Percentiles rank a stretch among this genome's conserved stretches.
Evolutionary conservation across 2,113 vertebrate genomes (phyloP).

Genomic region (Bufo bufo): DNA sequence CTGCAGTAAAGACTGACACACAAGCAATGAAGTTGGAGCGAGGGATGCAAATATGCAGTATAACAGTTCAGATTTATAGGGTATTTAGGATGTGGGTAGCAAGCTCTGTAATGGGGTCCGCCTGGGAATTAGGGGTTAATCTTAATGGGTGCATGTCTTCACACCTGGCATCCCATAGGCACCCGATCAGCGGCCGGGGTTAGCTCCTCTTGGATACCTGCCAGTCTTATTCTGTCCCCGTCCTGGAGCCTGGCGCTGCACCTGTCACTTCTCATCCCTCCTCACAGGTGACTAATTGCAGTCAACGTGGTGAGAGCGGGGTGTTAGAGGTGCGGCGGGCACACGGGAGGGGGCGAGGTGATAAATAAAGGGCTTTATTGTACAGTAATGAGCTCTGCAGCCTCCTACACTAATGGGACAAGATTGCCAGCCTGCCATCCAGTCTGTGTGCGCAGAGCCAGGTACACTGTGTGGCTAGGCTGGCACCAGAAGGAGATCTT

Average conservation of each 20-base stretch:
- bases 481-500: background rate
- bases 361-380: background rate
- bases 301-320: background rate
- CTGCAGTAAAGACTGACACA: too few relatives aligned
- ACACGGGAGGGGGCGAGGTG: slow-evolving; percentile 4
- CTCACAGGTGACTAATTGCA: slow-evolving; percentile 4
- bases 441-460: background rate
- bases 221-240: too few relatives aligned
- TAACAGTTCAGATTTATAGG: too few relatives aligned
- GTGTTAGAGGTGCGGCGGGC: background rate
- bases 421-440: too few relatives aligned
- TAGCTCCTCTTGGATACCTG: background rate
- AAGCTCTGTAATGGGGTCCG: too few relatives aligned
- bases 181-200: too few relatives aligned
- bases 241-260: background rate
- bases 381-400: background rate
- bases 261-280: background rate
- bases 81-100: too few relatives aligned
- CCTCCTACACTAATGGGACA: background rate
- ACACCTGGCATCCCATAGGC: too few relatives aligned
- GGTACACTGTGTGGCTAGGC: background rate
- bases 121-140: too few relatives aligned
- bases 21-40: too few relatives aligned
- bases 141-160: too few relatives aligned
- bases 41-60: too few relatives aligned